Evolutionary conservation across 2,888 invertebrate genomes (phyloP).

Genomic region (Chaitophorus viminalis): DNA sequence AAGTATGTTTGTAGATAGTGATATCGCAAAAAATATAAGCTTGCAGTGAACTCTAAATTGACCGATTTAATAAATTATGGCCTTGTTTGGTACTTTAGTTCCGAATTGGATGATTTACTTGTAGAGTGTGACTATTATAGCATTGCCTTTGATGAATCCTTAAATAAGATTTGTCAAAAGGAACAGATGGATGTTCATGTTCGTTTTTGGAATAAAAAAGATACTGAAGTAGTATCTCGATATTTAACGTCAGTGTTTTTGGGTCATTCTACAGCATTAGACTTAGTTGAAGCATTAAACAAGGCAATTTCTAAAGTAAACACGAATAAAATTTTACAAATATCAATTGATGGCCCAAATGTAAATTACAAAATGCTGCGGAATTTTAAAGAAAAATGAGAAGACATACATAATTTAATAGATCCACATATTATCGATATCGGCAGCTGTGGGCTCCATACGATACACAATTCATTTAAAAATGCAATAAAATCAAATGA

Average conservation of each 20-base stretch:
- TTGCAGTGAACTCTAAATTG: neutral
- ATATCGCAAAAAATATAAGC: constrained; percentile 13
- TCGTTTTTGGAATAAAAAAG: neutral
- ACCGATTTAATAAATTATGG: constrained; percentile 22
- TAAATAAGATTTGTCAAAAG: constrained; percentile 18
- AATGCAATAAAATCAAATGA: neutral
- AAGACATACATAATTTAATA: neutral
- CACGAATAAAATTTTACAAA: neutral
- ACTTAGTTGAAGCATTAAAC: constrained; percentile 1
- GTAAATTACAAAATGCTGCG: constrained; percentile 3
- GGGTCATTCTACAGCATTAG: neutral
- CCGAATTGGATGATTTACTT: neutral
- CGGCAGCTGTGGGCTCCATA: constrained; percentile 18
- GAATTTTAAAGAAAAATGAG: neutral
- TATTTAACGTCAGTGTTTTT: constrained; percentile 1
- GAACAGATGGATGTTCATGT: constrained; percentile 11
- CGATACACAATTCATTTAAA: constrained; percentile 15
- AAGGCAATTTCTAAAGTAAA: neutral
- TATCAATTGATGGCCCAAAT: constrained; percentile 28
- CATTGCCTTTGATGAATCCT: constrained; percentile 23
- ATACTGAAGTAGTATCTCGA: neutral
- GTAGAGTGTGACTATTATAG: neutral
- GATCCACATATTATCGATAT: constrained; percentile 18
- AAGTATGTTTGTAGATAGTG: neutral
- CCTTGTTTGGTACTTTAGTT: constrained; percentile 5